Base-by-base conservation (phyloP, 2,113 vertebrate genomes). In the Struthio camelus region DNA sequence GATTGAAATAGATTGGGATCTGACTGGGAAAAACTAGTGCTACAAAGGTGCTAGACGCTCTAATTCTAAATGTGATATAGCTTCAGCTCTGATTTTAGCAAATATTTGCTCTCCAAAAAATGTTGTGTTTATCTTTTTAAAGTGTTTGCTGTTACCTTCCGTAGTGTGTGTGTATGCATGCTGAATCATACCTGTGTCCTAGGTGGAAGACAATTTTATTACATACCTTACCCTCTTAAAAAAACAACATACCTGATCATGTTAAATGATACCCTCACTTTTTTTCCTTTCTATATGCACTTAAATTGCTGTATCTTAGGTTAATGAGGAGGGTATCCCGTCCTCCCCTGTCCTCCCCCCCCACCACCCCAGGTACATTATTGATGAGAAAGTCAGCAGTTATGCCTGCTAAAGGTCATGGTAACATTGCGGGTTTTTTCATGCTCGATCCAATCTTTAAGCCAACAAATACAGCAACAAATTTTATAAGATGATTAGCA, bases 361-460 rank as follows among this genome's bases (percentile, higher is more conserved):
- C n/a, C n/a, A n/a, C n/a, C n/a, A n/a, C n/a, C n/a, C n/a, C n/a
- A n/a, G 56, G 56, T 88, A 38, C 42, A 89, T 87, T 92, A 84
- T 53, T 91, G 61, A 81, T 94, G 50, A 85, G 71, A 77, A 75
- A 75, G 32, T 90, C 72, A 75, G 34, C 4, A 61, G 30, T 59
- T 89, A 67, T 56, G 11, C 54, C 28, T 89, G 50, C 51, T 75
- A 88, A 96, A 96, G 48, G 25, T 91, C 56, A 77, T 16, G 11
- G 25, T 48, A 92, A 38, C 24, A 30, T 22, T 40, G 34, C 23
- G n/a, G n/a, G 1, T 13, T 67, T 83, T 94, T 91, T 44, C 14
- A 50, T 89, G 76, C 71, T 88, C 91, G 9, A 87, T 85, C 4
- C 11, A 86, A 36, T 93, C 69, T 88, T 80, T 59, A 75, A 82